Percentiles rank a stretch among this genome's conserved stretches.
Evolutionary conservation across 2,113 vertebrate genomes (phyloP).

Genomic region (Lutjanus erythropterus): DNA sequence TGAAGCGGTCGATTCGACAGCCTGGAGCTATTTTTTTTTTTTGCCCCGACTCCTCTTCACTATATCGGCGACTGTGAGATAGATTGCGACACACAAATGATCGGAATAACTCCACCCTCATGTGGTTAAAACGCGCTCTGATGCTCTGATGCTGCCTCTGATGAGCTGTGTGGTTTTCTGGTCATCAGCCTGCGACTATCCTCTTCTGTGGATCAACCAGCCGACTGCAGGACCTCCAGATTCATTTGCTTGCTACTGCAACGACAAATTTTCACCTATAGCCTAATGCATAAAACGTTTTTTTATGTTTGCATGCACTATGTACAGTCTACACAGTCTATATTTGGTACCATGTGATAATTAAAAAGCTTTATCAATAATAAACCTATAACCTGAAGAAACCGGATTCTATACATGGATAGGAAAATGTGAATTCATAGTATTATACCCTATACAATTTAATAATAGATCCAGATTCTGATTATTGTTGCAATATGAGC

Average conservation of each 20-base stretch:
- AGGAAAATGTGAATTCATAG: too few relatives aligned
- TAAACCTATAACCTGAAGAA: too few relatives aligned
- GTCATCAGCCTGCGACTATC: neutral
- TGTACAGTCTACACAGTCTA: neutral
- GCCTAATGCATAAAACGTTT: neutral
- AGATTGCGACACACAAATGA: neutral
- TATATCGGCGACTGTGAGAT: neutral
- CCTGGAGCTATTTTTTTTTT: conserved; percentile 11
- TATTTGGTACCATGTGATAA: neutral
- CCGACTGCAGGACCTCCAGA: too few relatives aligned
- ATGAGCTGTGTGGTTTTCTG: neutral
- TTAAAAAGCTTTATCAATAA: neutral
- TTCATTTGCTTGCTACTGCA: neutral
- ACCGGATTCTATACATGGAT: too few relatives aligned
- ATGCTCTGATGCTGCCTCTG: neutral
- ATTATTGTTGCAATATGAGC: neutral
- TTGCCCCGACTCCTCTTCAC: neutral
- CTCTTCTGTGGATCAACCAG: neutral
- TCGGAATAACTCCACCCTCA: neutral
- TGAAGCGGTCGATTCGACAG: conserved; percentile 28
- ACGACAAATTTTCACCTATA: neutral
- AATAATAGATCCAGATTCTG: neutral
- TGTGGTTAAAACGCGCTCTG: neutral
- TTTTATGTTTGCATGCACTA: neutral
- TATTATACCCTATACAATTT: too few relatives aligned